Percentiles rank a stretch among this genome's conserved stretches.
phyloP scores from a whole-genome alignment of 1,140 invertebrate genomes.

The Trachymyrmex septentrionalis region DNA sequence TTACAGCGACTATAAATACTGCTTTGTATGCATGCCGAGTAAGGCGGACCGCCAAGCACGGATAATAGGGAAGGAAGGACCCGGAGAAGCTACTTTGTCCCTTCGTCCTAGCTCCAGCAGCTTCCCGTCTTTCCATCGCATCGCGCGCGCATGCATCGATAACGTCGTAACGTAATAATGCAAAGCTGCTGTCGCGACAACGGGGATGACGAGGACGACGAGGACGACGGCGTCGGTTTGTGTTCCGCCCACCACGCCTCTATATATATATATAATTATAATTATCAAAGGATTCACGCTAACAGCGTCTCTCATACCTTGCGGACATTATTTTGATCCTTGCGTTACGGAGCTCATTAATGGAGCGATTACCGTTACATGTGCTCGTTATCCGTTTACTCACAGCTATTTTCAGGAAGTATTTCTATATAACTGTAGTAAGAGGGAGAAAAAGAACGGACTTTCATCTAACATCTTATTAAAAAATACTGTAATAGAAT shows the following conservation, averaged over 20 bases:
- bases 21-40: slow-evolving; percentile 81
- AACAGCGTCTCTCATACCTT: slow-evolving; percentile 15
- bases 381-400: slow-evolving; percentile 24
- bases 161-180: slow-evolving; percentile 51
- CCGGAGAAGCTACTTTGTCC: slow-evolving; percentile 79
- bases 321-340: slow-evolving; percentile 61
- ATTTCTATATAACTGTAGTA: neutral
- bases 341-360: slow-evolving; percentile 42
- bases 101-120: slow-evolving; percentile 56
- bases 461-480: neutral
- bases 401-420: slow-evolving; percentile 8
- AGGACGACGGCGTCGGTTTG: slow-evolving; percentile 1
- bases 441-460: neutral
- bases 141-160: slow-evolving; percentile 46
- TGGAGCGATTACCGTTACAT: slow-evolving; percentile 34
- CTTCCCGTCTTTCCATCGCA: slow-evolving; percentile 34
- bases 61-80: slow-evolving; percentile 81
- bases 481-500: neutral
- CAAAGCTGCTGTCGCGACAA: slow-evolving; percentile 31
- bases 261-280: slow-evolving; percentile 43
- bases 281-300: slow-evolving; percentile 61
- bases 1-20: slow-evolving; percentile 79
- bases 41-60: slow-evolving; percentile 79
- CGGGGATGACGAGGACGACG: neutral
- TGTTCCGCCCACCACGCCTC: slow-evolving; percentile 36